These are phyloP conservation scores for Nasonovia ribisnigri DNA, from an alignment of 2,888 invertebrate species.

Conservation along the genomic window DNA sequence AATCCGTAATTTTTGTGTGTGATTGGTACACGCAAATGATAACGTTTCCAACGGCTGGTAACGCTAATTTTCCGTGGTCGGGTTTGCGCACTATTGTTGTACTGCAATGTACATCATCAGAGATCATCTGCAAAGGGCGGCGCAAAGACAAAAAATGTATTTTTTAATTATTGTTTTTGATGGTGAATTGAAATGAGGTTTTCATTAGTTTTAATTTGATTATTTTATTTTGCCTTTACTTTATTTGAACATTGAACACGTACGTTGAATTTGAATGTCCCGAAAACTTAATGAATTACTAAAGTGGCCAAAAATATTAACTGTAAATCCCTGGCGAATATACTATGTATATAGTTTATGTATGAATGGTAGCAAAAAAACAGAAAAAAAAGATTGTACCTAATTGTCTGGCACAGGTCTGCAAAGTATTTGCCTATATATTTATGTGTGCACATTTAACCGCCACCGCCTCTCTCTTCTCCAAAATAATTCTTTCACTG, in stretches of 20 bases:
- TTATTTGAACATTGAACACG: neutral
- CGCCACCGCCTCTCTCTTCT: neutral
- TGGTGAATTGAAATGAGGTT: neutral
- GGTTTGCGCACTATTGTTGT: neutral
- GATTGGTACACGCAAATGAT: neutral
- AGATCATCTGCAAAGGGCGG: neutral
- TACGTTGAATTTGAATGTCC: neutral
- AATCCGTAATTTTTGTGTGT: neutral
- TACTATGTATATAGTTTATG: neutral
- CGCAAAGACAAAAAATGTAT: neutral
- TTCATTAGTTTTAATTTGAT: neutral
- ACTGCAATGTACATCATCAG: neutral
- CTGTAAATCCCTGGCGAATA: neutral
- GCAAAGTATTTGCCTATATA: neutral
- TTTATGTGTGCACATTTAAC: neutral
- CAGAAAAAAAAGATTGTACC: neutral
- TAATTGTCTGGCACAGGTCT: slow-evolving; percentile 34
- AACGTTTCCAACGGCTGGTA: neutral
- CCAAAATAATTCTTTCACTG: neutral
- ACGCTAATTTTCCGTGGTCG: neutral
- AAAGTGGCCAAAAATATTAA: neutral
- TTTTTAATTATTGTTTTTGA: neutral
- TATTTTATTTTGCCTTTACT: neutral
- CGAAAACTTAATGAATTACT: neutral
- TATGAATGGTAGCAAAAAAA: neutral